Base-by-base conservation (phyloP, 1,140 invertebrate species). In the Eurosta solidaginis region DNA sequence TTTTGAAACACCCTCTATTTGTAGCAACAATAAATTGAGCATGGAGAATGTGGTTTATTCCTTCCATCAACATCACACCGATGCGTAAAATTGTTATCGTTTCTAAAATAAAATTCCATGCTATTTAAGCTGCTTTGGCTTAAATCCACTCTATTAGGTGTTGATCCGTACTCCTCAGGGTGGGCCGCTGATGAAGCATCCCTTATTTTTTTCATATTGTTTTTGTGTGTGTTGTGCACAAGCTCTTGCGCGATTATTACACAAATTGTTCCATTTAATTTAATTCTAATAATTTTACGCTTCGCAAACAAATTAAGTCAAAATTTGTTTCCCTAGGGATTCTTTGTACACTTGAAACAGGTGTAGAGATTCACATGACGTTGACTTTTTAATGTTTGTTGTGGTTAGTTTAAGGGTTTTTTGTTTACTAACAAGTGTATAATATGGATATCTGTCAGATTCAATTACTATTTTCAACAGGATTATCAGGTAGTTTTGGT, bases 231-330 rank as follows among this genome's bases (percentile, higher is more conserved):
- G 1, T 0, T 27, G 3, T 40, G 22, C 17, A 6, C 20, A 52
- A n/a, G 20, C 49, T 25, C 49, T 22, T 4, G n/a, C n/a, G 29
- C n/a, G 0, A 68, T 40, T 68, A 68, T 68, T 68, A 25, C 22
- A 20, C 75, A 76, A 76, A 52, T 14, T 76, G 75, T 78, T 74
- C 74, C 45, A 27, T 47, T 77, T 25, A 22, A 82, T 84, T 85
- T 85, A 83, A 84, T 85, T 85, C 83, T 83, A 85, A 85, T 83
- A 85, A 85, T 85, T 85, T 85, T 81, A 85, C 83, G 84, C 83
- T 82, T 84, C 84, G 81, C 84, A 85, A 82, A 78, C 80, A 74
- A 42, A 7, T 45, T 45, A 17, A 45, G 22, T 5, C 73, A 45
- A 25, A n/a, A 6, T 22, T 29, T 22, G 44, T n/a, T 74, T 1